A percentile compares a stretch with the other conserved stretches of the same genome.
Conservation (phyloP, 1,140 invertebrate species). For the Hirudo medicinalis region DNA sequence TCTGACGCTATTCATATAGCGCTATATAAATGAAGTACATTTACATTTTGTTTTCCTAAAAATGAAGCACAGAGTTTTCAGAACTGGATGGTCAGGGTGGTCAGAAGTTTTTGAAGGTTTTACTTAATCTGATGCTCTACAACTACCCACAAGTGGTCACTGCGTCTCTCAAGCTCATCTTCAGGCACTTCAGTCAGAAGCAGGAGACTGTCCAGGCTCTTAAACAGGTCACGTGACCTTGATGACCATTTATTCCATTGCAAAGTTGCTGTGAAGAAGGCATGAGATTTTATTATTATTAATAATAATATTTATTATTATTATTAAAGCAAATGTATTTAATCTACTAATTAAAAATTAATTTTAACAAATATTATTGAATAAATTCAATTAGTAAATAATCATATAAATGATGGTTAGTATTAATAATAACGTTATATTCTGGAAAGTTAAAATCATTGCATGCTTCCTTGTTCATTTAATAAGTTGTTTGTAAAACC, state of each 20-base stretch:
- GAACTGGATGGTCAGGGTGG: constrained; percentile 89
- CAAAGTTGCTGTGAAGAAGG: background rate
- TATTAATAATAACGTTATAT: background rate
- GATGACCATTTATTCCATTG: background rate
- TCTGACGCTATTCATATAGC: too few relatives aligned
- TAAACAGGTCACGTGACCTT: constrained; percentile 57
- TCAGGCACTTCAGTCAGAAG: constrained; percentile 93
- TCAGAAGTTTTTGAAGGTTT: constrained; percentile 74
- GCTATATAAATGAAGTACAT: too few relatives aligned
- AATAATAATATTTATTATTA: background rate
- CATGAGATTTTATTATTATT: background rate
- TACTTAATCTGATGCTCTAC: constrained; percentile 91
- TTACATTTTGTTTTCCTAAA: constrained; percentile 20
- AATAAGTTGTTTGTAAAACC: too few relatives aligned
- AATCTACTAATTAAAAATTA: background rate
- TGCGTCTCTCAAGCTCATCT: constrained; percentile 81
- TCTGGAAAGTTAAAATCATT: background rate
- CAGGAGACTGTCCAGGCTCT: constrained; percentile 93
- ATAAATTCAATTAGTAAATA: too few relatives aligned
- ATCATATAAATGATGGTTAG: too few relatives aligned
- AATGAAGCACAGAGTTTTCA: constrained; percentile 45
- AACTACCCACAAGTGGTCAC: constrained; percentile 90
- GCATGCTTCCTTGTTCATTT: too few relatives aligned
- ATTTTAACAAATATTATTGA: background rate
- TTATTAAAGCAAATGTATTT: background rate